Evolutionary conservation across 1,140 invertebrate species (phyloP).

Genomic region (Brachionus manjavacas): DNA sequence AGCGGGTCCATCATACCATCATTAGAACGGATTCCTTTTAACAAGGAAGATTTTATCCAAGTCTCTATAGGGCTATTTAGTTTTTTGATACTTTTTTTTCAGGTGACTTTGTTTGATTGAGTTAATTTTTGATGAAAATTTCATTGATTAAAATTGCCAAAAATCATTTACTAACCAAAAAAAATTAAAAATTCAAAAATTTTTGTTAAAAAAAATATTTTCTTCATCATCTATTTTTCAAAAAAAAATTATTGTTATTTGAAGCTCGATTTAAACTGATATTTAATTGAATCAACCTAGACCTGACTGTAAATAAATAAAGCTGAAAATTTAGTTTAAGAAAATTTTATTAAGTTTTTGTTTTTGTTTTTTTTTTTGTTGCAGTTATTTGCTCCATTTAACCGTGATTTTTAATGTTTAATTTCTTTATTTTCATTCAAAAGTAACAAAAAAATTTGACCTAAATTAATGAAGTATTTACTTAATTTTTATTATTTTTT

Average conservation of each 20-base stretch:
- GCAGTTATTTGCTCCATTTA: not conserved
- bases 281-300: not conserved
- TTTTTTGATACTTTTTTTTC: not conserved
- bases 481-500: conserved; percentile 27
- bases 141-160: not conserved
- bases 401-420: not conserved
- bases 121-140: not conserved
- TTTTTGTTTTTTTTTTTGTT: conserved; percentile 1
- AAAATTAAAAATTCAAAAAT: not conserved
- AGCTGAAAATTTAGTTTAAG: not conserved
- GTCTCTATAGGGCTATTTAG: not conserved
- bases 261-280: not conserved
- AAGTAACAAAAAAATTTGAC: not conserved
- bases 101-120: not conserved
- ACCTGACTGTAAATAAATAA: not conserved
- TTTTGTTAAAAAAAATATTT: not conserved
- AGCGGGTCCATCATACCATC: not conserved
- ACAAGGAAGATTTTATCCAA: not conserved
- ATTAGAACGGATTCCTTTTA: conserved; percentile 2
- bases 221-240: not conserved
- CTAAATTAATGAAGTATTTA: conserved; percentile 26
- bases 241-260: not conserved
- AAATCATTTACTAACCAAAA: not conserved
- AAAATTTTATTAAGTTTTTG: not conserved
- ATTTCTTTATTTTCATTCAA: not conserved